Evolutionary conservation across 2,113 vertebrate genomes (phyloP).

Genomic region (Epinephelus lanceolatus): DNA sequence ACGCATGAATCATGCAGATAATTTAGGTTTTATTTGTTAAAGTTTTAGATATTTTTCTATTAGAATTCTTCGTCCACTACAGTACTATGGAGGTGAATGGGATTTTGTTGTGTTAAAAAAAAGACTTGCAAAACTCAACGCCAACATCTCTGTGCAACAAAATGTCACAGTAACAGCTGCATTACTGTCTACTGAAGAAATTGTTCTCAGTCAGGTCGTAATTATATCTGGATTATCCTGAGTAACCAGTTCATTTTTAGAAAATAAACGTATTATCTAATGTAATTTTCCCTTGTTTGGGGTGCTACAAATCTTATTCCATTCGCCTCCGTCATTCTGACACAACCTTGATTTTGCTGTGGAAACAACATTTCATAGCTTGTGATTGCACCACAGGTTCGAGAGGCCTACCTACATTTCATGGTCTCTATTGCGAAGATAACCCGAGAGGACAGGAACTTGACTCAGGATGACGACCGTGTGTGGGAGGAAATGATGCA

Average conservation of each 20-base stretch:
- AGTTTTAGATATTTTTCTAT: background rate
- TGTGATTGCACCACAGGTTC: conserved; percentile 84
- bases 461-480: conserved; percentile 84
- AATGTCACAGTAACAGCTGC: background rate
- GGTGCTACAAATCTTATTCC: background rate
- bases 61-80: background rate
- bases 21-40: too few species aligned
- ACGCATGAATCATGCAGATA: too few species aligned
- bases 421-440: conserved; percentile 92
- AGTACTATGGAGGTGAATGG: background rate
- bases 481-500: conserved; percentile 91
- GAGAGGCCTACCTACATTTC: conserved; percentile 93
- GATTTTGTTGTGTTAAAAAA: too few species aligned
- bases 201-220: background rate
- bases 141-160: too few species aligned
- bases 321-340: background rate
- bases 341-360: conserved; percentile 4
- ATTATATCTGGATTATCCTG: background rate
- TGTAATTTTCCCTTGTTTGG: background rate
- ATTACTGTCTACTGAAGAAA: background rate
- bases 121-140: too few species aligned
- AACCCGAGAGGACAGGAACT: conserved; percentile 89
- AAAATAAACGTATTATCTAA: background rate
- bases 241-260: background rate
- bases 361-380: background rate